Base-by-base conservation (phyloP, 2,888 invertebrate genomes). In the Erebia epiphron region DNA sequence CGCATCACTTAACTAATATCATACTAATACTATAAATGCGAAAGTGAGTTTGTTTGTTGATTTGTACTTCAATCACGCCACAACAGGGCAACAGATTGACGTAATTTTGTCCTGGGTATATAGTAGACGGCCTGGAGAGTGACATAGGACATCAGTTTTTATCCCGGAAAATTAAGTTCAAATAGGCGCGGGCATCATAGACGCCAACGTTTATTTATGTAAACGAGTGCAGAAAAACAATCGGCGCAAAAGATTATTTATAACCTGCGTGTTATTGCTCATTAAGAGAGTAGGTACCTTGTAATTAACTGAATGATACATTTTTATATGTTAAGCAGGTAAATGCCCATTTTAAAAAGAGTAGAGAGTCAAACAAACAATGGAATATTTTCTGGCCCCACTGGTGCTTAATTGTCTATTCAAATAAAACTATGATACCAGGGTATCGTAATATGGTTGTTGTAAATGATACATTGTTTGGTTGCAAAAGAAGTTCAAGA, bases 331-430 rank as follows among this genome's bases (percentile, higher is more conserved):
- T 18, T 18, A 41, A n/a, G n/a, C n/a, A n/a, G n/a, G n/a, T n/a
- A n/a, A 58, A 58, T 58, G 18, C 18, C 7, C 61, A 43, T 61
- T 61, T n/a, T n/a, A n/a, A n/a, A n/a, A n/a, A 61, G 43, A 60
- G 49, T 26, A 62, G 49, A 62, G 62, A 62, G 62, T 18, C 46
- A 9, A 21, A 14, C 14, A 21, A 62, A 62, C 62, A 62, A 62
- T 49, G 46, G 62, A 62, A 62, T 49, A 62, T 18, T 60, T 60
- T 62, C 49, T 49, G 21, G 62, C 46, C 46, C 49, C 49, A 14
- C 62, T 62, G 62, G 49, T 49, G 49, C 21, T 62, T 46, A 49
- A 62, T 62, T 49, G 62, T 62, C 62, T 62, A 62, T 62, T 62
- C 62, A 62, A 62, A 49, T 62, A 62, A 54, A 49, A 49, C 62